A percentile compares a stretch with the other conserved stretches of the same genome.
phyloP scores from a whole-genome alignment of 2,888 invertebrate species.

The Perdita meconis region DNA sequence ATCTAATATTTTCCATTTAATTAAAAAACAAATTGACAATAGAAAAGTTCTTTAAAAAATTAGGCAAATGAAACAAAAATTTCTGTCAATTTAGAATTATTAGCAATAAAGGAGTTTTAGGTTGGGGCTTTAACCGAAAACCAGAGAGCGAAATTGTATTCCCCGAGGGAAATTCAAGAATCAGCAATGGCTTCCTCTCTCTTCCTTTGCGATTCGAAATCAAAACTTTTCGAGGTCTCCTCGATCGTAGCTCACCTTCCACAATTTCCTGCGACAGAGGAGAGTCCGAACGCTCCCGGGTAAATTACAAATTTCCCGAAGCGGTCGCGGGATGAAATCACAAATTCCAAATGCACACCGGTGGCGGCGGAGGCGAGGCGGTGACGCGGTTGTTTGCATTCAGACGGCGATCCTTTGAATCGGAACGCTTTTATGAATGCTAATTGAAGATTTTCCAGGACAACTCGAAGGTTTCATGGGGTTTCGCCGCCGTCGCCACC shows the following conservation, averaged over 20 bases:
- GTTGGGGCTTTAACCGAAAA: too few relatives aligned
- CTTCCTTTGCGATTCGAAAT: too few relatives aligned
- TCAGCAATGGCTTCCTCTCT: too few relatives aligned
- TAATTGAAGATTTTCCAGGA: conserved; percentile 68
- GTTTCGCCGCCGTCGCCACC: conserved; percentile 18
- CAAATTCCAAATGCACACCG: conserved; percentile 64
- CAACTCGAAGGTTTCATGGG: conserved; percentile 4
- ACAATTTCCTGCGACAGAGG: conserved; percentile 14
- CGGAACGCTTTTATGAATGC: conserved; percentile 67
- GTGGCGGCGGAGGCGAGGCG: background rate
- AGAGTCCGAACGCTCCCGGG: conserved; percentile 11
- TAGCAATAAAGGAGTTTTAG: too few relatives aligned
- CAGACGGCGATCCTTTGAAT: conserved; percentile 63
- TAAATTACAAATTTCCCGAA: conserved; percentile 64
- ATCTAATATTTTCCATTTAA: too few relatives aligned
- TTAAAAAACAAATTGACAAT: too few relatives aligned
- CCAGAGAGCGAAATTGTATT: too few relatives aligned
- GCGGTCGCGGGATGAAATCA: conserved; percentile 48
- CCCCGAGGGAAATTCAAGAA: too few relatives aligned
- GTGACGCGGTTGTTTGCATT: conserved; percentile 64
- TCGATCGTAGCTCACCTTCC: background rate
- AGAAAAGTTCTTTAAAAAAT: too few relatives aligned
- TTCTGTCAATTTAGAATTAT: too few relatives aligned
- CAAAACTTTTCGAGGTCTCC: conserved; percentile 18
- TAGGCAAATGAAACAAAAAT: too few relatives aligned